These are phyloP conservation scores for Rugalucina vietnamica DNA, from an alignment of 2,888 invertebrate species.

Conservation along the genomic window DNA sequence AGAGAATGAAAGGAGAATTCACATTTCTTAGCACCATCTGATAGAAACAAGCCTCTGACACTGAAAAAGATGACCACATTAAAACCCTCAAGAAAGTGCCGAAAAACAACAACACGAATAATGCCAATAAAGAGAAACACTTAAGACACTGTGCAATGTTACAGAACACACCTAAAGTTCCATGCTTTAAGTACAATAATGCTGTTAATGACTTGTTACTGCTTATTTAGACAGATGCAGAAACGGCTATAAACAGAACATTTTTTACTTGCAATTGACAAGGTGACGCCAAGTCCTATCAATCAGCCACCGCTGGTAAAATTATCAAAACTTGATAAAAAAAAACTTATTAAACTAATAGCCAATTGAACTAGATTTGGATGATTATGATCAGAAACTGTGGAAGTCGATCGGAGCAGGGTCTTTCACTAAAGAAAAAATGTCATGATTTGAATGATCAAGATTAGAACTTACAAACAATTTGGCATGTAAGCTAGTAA, in stretches of 20 bases:
- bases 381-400: too few relatives aligned
- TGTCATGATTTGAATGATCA: too few relatives aligned
- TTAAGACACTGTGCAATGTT: not conserved
- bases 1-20: slow-evolving; percentile 69
- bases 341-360: too few relatives aligned
- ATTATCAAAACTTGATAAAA: too few relatives aligned
- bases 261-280: too few relatives aligned
- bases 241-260: too few relatives aligned
- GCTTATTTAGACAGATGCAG: too few relatives aligned
- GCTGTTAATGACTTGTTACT: not conserved
- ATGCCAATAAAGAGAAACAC: not conserved
- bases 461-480: slow-evolving; percentile 61
- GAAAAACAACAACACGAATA: not conserved
- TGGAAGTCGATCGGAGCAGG: too few relatives aligned
- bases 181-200: not conserved
- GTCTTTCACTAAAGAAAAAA: too few relatives aligned
- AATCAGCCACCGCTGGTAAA: too few relatives aligned
- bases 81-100: not conserved
- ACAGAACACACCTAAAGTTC: not conserved
- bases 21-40: slow-evolving; percentile 44
- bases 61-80: slow-evolving; percentile 43
- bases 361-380: too few relatives aligned
- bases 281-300: too few relatives aligned
- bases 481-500: slow-evolving; percentile 75
- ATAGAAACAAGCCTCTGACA: slow-evolving; percentile 62